A percentile compares a stretch with the other conserved stretches of the same genome.
Conservation (phyloP, 2,888 invertebrate species). For the Drepana falcataria region DNA sequence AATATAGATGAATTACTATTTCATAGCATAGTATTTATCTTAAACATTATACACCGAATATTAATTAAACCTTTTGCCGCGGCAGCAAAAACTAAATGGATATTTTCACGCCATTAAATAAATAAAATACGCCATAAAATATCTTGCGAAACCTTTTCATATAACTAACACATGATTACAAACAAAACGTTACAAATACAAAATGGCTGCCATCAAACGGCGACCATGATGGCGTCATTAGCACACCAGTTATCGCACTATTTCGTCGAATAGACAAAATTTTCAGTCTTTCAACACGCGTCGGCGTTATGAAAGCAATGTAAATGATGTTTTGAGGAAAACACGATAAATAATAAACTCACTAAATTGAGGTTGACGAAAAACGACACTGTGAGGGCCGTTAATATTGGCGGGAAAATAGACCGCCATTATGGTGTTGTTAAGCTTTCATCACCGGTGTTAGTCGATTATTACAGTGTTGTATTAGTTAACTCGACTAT, state of each 20-base stretch:
- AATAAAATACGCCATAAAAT: too few species aligned
- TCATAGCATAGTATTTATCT: background rate
- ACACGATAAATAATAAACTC: constrained; percentile 66
- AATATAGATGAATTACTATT: background rate
- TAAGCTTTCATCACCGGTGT: constrained; percentile 7
- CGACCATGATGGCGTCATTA: constrained; percentile 65
- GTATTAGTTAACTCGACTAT: background rate
- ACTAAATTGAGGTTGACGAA: constrained; percentile 63
- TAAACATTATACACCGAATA: background rate
- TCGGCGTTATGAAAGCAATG: constrained; percentile 65
- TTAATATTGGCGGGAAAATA: constrained; percentile 64
- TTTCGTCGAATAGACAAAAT: constrained; percentile 76
- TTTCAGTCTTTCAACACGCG: constrained; percentile 71
- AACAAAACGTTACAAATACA: constrained; percentile 65
- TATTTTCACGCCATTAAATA: constrained; percentile 29
- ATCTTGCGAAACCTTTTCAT: constrained; percentile 44
- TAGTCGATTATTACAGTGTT: background rate
- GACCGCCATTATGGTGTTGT: constrained; percentile 46
- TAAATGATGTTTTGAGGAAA: constrained; percentile 66
- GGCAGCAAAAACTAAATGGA: constrained; percentile 37
- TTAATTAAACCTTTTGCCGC: constrained; percentile 3
- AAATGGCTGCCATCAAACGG: constrained; percentile 57
- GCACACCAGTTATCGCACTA: constrained; percentile 70
- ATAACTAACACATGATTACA: constrained; percentile 37
- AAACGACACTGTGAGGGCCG: constrained; percentile 63